Conservation (phyloP, 2,888 invertebrate genomes). For the Carpatolechia fugitivella region DNA sequence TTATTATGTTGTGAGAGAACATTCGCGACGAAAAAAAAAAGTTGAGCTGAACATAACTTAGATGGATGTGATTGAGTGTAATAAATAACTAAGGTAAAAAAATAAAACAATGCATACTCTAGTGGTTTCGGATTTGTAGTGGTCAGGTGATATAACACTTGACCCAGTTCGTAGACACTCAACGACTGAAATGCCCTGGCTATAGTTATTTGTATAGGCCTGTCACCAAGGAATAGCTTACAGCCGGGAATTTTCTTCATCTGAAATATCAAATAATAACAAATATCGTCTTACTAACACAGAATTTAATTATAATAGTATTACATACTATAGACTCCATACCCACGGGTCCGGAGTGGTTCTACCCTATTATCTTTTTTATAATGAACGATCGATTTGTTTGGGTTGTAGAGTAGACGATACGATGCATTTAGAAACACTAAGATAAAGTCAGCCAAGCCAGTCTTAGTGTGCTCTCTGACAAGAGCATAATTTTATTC, state of each 20-base stretch:
- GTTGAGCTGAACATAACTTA: too few species aligned
- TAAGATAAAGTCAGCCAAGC: too few species aligned
- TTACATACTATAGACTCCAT: too few species aligned
- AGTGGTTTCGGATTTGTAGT: conserved; percentile 62
- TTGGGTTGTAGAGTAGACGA: too few species aligned
- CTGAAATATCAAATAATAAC: conserved; percentile 32
- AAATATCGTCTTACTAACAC: background rate
- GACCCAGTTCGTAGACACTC: conserved; percentile 63
- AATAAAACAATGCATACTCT: conserved; percentile 43
- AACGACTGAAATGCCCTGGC: conserved; percentile 69
- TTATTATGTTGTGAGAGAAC: too few species aligned
- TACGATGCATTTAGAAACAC: too few species aligned
- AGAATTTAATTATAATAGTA: background rate
- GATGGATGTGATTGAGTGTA: too few species aligned
- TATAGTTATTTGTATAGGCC: conserved; percentile 71
- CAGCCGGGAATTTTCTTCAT: conserved; percentile 73
- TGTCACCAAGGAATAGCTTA: conserved; percentile 68
- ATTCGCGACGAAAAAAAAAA: too few species aligned
- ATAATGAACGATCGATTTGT: too few species aligned
- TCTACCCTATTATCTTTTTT: too few species aligned
- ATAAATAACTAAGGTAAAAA: background rate
- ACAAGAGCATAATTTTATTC: background rate
- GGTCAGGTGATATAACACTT: conserved; percentile 67
- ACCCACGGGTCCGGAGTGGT: too few species aligned
- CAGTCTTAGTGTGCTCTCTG: too few species aligned